A percentile compares a stretch with the other conserved stretches of the same genome.
Evolutionary conservation across 2,888 invertebrate species (phyloP).

Genomic region (Zygogramma bicolorata): DNA sequence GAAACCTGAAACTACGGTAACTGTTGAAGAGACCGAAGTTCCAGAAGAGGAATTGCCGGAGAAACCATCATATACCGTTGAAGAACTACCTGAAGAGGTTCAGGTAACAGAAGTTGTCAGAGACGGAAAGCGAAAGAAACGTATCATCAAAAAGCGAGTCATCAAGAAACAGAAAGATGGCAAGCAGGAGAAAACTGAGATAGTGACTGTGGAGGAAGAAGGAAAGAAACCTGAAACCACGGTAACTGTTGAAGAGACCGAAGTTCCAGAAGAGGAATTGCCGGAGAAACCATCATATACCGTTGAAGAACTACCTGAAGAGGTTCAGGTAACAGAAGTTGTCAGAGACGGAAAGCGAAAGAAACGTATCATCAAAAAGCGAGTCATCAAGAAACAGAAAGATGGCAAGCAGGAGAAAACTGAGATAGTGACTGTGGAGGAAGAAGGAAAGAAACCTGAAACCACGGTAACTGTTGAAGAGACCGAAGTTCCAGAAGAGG

Average conservation of each 20-base stretch:
- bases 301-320: constrained; percentile 50
- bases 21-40: constrained; percentile 50
- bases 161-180: constrained; percentile 55
- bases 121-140: not conserved
- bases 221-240: constrained; percentile 51
- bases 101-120: constrained; percentile 47
- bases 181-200: constrained; percentile 52
- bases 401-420: constrained; percentile 36
- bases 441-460: constrained; percentile 58
- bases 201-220: constrained; percentile 60
- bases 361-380: constrained; percentile 56
- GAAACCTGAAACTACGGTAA: constrained; percentile 49
- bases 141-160: constrained; percentile 37
- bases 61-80: constrained; percentile 49
- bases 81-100: not conserved
- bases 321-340: constrained; percentile 54
- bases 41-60: constrained; percentile 45
- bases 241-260: constrained; percentile 47
- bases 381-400: not conserved
- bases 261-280: constrained; percentile 57
- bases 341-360: constrained; percentile 16
- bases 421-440: constrained; percentile 27
- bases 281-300: constrained; percentile 49
- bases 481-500: constrained; percentile 63
- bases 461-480: constrained; percentile 50